Base-by-base conservation (phyloP, 2,113 vertebrate genomes). In the Bombycilla garrulus region DNA sequence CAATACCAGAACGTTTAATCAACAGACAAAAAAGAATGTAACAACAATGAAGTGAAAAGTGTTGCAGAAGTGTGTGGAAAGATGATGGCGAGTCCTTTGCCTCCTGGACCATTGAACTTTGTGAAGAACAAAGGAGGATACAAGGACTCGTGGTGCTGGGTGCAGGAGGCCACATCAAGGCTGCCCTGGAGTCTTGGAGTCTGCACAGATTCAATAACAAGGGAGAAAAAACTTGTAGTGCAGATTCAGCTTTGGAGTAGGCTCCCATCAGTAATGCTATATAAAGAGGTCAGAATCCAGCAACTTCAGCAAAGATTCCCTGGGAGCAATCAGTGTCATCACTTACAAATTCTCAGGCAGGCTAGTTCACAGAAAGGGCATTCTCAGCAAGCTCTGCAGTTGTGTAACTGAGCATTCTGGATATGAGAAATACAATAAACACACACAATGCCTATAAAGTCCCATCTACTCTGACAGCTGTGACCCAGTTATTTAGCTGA, bases 291-390 rank as follows among this genome's bases (percentile, higher is more conserved):
- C 70, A 92, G 71, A 83, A 62, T 35, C 67, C 11, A 88, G 87
- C 86, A 94, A 86, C 87, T 89, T 77, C 73, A 92, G 73, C 91
- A 93, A 38, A 88, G 66, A 71, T 20, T 96, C 74, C 38, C 85
- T 86, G 82, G 67, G 50, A 88, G 81, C 74, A 58, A 72, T 45
- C 84, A 69, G 87, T 10, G 0, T 69, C 93, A 92, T 81, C 14
- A 1, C 74, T 85, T 38, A 35, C 45, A 66, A 83, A 85, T 72
- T 91, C 54, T 81, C 56, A 94, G 87, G 74, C 90, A 93, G 62
- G 44, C 58, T 72, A 58, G 81, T 40, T 95, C 78, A 94, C 51
- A 42, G 66, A 65, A 72, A 93, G 87, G 95, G 61, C 77, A 78
- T 0, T 1, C 56, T 74, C 86, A 79, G 81, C 66, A 71, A 79